Evolutionary conservation across 2,113 vertebrate genomes (phyloP), one percentile per base, ranked within the genome.

Genomic region (Hippocampus abdominalis): DNA sequence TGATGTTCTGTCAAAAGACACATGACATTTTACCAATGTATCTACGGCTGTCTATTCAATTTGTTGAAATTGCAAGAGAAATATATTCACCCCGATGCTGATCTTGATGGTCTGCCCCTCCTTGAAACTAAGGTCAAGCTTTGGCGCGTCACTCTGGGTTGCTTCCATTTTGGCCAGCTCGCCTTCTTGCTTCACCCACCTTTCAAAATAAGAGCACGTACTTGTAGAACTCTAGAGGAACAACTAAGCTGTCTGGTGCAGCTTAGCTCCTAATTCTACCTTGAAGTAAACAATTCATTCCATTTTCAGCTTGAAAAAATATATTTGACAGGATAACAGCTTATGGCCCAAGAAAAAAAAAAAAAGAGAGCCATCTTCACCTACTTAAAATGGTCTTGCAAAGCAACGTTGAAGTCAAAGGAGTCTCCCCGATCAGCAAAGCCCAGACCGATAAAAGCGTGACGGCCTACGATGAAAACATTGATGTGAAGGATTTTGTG

Each of bases 341-440:
- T 56, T 23, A 25, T 25, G 3, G 4, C 27, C 12, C 3, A 15
- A 57, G 4, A 57, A 13, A 10, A 23, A 57, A 57, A 57, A 13
- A 10, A 23, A 57, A 57, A 36, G 25, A 6, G 5, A 57, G 25
- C 2, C 3, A 27, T 57, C 23, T 57, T 0, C 4, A 93, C 97
- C 95, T 87, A 99, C 97, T 97, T 99, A 80, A 99, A 99, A 83
- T 99, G 97, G 84, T 98, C 97, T 86, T 99, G 97, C 49, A 99
- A 88, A 7, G 96, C 95, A 5, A 99, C 96, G 0, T 96, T 99
- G 89, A 99, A 99, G 90, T 99, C 97, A 75, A 99, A 99, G 11
- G 96, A 96, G 20, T 99, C 97, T 0, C 97, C 96, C 25, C 97
- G 92, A 84, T 99, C 97, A 0, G 90, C 93, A 59, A 99, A 99